phyloP scores from a whole-genome alignment of 1,140 invertebrate genomes.

The Camponotus floridanus region DNA sequence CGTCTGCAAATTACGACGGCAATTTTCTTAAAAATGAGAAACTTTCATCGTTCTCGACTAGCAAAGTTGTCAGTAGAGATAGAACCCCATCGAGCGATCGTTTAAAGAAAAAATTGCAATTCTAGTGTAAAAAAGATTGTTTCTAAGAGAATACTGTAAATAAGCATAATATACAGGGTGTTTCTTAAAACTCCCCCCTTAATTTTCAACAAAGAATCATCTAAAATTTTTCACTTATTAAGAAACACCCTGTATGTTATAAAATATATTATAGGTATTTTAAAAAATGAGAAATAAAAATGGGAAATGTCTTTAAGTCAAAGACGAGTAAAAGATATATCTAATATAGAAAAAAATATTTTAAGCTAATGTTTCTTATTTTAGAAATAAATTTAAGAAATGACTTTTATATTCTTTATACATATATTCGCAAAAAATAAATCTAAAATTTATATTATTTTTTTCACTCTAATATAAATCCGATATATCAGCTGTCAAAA shows the following conservation, averaged over 20 bases:
- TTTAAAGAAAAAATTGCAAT: not conserved
- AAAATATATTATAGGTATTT: not conserved
- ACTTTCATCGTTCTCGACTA: conserved; percentile 45
- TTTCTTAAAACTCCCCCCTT: no score
- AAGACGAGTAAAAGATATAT: not conserved
- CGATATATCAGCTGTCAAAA: not conserved
- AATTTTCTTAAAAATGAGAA: conserved; percentile 59
- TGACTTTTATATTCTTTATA: not conserved
- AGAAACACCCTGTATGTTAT: no score
- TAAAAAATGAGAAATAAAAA: not conserved
- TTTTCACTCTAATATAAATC: not conserved
- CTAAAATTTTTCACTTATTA: no score
- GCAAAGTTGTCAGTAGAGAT: conserved; percentile 17
- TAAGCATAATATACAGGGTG: no score
- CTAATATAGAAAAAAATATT: not conserved
- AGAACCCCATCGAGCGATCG: not conserved
- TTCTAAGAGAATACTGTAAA: not conserved
- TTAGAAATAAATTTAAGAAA: not conserved
- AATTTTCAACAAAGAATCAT: no score
- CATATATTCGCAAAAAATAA: not conserved
- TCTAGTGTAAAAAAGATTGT: not conserved
- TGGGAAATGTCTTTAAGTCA: not conserved
- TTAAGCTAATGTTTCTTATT: not conserved
- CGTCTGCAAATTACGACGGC: conserved; percentile 47
- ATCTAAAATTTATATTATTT: not conserved